Conservation (phyloP, 2,797 vertebrate genomes). For the Hemibagrus guttatus region DNA sequence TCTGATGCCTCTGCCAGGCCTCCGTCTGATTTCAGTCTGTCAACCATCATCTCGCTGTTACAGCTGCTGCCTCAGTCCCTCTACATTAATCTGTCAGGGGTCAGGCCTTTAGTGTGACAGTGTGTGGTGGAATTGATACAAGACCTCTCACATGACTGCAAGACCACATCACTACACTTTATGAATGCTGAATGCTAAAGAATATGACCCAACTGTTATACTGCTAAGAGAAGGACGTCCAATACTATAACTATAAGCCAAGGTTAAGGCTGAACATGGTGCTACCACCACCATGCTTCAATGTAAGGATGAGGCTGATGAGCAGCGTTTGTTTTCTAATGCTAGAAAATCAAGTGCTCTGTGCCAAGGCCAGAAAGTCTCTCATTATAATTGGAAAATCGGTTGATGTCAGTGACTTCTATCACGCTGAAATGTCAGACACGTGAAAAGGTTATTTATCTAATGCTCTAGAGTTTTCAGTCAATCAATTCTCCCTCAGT, state of each 20-base stretch:
- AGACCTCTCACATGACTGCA: not conserved
- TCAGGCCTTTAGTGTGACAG: constrained; percentile 1
- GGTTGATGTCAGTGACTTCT: not conserved
- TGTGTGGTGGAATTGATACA: not conserved
- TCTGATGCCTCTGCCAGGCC: constrained; percentile 22
- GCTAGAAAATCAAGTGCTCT: not conserved
- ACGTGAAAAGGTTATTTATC: not conserved
- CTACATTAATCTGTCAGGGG: constrained; percentile 2
- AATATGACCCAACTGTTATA: not conserved
- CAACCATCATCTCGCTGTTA: not conserved
- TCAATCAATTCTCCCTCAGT: not conserved
- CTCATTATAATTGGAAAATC: not conserved
- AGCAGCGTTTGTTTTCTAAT: not conserved
- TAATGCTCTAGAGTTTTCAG: not conserved
- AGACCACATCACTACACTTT: not conserved
- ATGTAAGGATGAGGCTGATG: not conserved
- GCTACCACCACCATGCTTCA: not conserved
- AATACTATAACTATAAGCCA: too few species aligned
- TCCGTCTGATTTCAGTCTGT: constrained; percentile 3
- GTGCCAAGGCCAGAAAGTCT: not conserved
- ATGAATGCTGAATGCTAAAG: not conserved
- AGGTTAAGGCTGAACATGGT: not conserved
- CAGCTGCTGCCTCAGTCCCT: not conserved
- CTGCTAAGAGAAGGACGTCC: not conserved
- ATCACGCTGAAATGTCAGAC: not conserved